These are phyloP conservation scores for Ptychodera flava DNA, from an alignment of 35 echinoderm and acorn worm genomes.

Conservation along the genomic window DNA sequence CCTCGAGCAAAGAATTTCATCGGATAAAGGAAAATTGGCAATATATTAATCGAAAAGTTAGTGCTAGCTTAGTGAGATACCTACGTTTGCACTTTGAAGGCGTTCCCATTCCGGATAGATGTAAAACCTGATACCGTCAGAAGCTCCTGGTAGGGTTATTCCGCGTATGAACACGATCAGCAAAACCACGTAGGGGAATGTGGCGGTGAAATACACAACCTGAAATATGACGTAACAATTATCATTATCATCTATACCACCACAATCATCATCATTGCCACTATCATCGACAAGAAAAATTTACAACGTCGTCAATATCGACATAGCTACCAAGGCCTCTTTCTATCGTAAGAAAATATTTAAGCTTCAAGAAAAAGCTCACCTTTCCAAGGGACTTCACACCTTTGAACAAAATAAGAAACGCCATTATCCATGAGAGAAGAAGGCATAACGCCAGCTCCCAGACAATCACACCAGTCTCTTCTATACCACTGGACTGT, in stretches of 20 bases:
- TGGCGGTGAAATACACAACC: too few species aligned
- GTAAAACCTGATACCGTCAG: slow-evolving; percentile 3
- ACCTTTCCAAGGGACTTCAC: slow-evolving; percentile 21
- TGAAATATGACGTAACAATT: too few species aligned
- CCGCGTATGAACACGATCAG: slow-evolving; percentile 1
- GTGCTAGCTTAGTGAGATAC: too few species aligned
- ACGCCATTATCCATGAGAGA: slow-evolving; percentile 16
- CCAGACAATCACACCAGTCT: slow-evolving; percentile 28
- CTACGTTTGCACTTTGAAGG: background rate
- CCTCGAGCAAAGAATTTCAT: too few species aligned
- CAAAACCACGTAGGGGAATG: background rate
- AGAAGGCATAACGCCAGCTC: slow-evolving; percentile 24
- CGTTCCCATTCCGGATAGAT: background rate
- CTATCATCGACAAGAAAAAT: too few species aligned
- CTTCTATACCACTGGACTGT: slow-evolving; percentile 8
- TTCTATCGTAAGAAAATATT: too few species aligned
- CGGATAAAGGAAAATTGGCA: too few species aligned
- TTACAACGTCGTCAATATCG: too few species aligned
- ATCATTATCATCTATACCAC: too few species aligned
- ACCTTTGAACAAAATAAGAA: slow-evolving; percentile 16
- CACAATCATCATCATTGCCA: too few species aligned
- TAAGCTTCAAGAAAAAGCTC: background rate
- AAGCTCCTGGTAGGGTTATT: background rate
- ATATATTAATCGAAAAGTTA: too few species aligned
- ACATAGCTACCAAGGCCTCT: too few species aligned